phyloP scores from a whole-genome alignment of 2,888 invertebrate species.

The Blomia tropicalis region DNA sequence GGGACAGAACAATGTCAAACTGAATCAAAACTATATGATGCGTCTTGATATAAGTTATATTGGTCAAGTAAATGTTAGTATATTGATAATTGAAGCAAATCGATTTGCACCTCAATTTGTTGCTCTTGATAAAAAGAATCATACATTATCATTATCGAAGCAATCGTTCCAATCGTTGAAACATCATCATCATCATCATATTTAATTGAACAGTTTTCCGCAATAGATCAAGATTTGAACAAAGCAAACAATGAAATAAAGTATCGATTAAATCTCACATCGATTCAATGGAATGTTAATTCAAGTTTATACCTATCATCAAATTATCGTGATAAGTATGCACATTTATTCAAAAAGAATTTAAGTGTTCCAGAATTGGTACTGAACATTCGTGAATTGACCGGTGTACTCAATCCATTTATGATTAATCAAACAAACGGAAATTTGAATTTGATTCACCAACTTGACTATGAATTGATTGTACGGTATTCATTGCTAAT shows the following conservation, averaged over 20 bases:
- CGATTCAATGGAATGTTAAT: constrained; percentile 16
- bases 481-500: constrained; percentile 71
- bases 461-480: constrained; percentile 68
- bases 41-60: neutral
- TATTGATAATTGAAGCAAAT: constrained; percentile 61
- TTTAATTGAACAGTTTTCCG: constrained; percentile 56
- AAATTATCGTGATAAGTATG: constrained; percentile 1
- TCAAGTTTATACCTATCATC: constrained; percentile 4
- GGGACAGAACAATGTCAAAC: constrained; percentile 15
- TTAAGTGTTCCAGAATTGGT: neutral
- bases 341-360: constrained; percentile 3
- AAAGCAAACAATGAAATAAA: constrained; percentile 23
- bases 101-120: constrained; percentile 60
- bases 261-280: constrained; percentile 18
- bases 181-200: too few relatives aligned
- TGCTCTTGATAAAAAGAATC: too few relatives aligned
- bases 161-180: constrained; percentile 47
- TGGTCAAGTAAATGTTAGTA: neutral
- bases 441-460: constrained; percentile 56
- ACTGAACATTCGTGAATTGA: constrained; percentile 7
- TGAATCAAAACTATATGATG: neutral
- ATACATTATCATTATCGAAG: constrained; percentile 75
- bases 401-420: constrained; percentile 40
- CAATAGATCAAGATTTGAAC: constrained; percentile 59
- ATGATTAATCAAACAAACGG: constrained; percentile 59